A percentile compares a stretch with the other conserved stretches of the same genome.
Evolutionary conservation across 2,113 vertebrate species (phyloP).

Genomic region (Brevimyrus niger): DNA sequence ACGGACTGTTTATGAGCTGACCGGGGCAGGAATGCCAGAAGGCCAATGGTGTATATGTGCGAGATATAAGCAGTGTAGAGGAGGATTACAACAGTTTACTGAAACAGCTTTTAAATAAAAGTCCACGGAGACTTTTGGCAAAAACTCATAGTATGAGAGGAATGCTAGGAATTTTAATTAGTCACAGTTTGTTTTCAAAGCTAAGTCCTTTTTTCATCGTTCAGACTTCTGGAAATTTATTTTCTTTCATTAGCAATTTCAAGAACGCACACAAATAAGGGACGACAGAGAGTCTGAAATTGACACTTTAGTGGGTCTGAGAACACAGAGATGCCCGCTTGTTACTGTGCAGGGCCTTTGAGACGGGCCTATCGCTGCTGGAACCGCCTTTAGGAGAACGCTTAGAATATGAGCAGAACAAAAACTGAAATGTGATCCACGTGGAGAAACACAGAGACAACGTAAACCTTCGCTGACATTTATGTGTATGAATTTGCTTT

Average conservation of each 20-base stretch:
- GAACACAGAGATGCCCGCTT: not conserved
- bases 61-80: slow-evolving; percentile 46
- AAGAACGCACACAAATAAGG: slow-evolving; percentile 8
- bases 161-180: slow-evolving; percentile 67
- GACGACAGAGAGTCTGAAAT: slow-evolving; percentile 23
- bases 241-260: slow-evolving; percentile 33
- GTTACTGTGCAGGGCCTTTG: not conserved
- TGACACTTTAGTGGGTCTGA: slow-evolving; percentile 10
- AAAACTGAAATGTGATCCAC: slow-evolving; percentile 11
- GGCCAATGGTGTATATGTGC: slow-evolving; percentile 25
- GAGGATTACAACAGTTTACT: slow-evolving; percentile 63
- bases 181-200: slow-evolving; percentile 52
- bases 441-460: not conserved
- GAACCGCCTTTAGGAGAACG: not conserved
- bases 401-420: not conserved
- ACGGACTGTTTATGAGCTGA: not conserved
- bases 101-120: slow-evolving; percentile 54
- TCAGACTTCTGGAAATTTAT: slow-evolving; percentile 34
- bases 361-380: not conserved
- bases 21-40: slow-evolving; percentile 33
- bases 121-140: slow-evolving; percentile 52
- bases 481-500: not conserved
- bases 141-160: slow-evolving; percentile 53
- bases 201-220: slow-evolving; percentile 34
- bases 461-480: not conserved